Evolutionary conservation across 2,113 vertebrate genomes (phyloP).

Genomic region (Willisornis vidua): DNA sequence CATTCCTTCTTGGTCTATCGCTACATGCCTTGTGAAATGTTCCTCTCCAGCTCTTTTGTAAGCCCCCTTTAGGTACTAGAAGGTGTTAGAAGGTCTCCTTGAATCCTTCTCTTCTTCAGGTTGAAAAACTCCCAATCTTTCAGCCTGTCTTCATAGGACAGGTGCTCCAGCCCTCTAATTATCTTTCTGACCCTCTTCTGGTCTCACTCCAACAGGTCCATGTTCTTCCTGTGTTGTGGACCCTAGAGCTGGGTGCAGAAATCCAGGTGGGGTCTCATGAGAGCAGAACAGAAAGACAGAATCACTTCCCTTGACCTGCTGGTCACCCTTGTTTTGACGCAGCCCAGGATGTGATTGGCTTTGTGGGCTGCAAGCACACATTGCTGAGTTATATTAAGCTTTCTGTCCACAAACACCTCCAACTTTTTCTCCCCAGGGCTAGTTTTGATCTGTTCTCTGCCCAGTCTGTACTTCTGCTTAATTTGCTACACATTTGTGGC

Average conservation of each 20-base stretch:
- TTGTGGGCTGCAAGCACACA: background rate
- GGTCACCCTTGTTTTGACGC: background rate
- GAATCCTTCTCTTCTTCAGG: background rate
- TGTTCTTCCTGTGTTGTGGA: background rate
- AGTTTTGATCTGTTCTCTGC: background rate
- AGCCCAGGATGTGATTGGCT: background rate
- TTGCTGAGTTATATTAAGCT: background rate
- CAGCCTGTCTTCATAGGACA: background rate
- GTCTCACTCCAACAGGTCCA: background rate
- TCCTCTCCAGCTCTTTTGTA: background rate
- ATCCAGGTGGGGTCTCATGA: no score
- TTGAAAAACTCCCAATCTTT: background rate
- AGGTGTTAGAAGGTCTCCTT: background rate
- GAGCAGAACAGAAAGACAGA: background rate
- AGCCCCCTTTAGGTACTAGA: background rate
- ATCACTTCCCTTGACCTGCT: background rate
- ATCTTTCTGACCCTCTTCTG: background rate
- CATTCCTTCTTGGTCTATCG: background rate
- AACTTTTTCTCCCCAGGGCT: background rate
- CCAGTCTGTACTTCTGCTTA: background rate
- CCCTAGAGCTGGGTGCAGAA: background rate
- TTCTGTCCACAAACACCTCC: background rate
- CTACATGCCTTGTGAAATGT: background rate
- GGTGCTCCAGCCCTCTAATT: background rate
- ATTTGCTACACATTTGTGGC: background rate